These are phyloP conservation scores for Promerops cafer DNA, from an alignment of 2,113 vertebrate genomes.

Conservation along the genomic window DNA sequence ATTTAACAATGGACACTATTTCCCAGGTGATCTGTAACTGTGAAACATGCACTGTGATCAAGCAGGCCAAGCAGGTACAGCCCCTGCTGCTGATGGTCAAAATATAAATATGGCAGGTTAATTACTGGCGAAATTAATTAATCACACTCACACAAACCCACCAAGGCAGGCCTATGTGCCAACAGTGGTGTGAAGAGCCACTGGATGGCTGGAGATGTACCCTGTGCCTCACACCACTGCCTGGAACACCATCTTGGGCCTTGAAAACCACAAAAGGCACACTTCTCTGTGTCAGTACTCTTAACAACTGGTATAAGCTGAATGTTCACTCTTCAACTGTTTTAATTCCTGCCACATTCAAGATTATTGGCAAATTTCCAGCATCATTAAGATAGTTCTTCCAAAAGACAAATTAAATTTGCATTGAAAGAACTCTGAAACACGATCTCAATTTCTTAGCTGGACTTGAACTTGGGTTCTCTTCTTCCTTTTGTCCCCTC, in stretches of 20 bases:
- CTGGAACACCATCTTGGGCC: neutral
- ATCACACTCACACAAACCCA: neutral
- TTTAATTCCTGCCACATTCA: neutral
- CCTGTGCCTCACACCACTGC: neutral
- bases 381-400: neutral
- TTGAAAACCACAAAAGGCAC: neutral
- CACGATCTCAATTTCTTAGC: neutral
- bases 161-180: neutral
- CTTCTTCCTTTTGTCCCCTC: neutral
- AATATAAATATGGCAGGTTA: neutral
- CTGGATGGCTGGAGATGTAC: neutral
- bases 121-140: neutral
- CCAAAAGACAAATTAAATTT: neutral
- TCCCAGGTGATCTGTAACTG: neutral
- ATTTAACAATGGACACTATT: neutral
- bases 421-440: neutral
- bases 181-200: neutral
- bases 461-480: neutral
- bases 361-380: constrained; percentile 16
- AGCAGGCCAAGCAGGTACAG: neutral
- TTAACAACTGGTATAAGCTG: neutral
- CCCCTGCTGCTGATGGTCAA: too few species aligned
- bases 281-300: constrained; percentile 6
- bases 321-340: neutral
- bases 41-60: neutral